These are phyloP conservation scores for Romanogobio albipinnatus DNA, from an alignment of 2,113 vertebrate species.

Conservation along the genomic window DNA sequence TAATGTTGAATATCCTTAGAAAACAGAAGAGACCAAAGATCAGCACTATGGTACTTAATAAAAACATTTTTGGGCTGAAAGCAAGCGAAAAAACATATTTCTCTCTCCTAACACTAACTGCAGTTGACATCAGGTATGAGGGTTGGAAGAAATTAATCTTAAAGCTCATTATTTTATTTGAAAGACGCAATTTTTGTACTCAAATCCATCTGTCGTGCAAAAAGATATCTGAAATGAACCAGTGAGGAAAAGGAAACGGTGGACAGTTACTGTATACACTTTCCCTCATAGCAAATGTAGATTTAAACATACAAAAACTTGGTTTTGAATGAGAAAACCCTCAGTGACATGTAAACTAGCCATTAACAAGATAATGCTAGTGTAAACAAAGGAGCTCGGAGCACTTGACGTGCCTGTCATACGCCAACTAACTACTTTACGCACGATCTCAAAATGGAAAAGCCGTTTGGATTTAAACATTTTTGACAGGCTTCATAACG, in stretches of 20 bases:
- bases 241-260: neutral
- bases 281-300: neutral
- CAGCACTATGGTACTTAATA: neutral
- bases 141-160: neutral
- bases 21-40: neutral
- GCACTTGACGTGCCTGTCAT: conserved; percentile 4
- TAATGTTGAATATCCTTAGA: neutral
- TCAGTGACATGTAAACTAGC: neutral
- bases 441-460: neutral
- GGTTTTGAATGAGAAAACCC: neutral
- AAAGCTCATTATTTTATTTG: neutral
- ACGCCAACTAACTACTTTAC: neutral
- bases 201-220: neutral
- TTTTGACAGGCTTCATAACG: neutral
- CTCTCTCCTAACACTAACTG: neutral
- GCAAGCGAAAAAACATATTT: neutral
- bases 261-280: neutral
- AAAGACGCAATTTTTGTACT: neutral
- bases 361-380: neutral
- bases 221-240: neutral
- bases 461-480: neutral
- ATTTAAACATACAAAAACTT: neutral
- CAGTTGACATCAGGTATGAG: neutral
- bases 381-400: neutral
- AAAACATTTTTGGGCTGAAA: neutral